Evolutionary conservation across 1,140 invertebrate genomes (phyloP), one percentile per base, ranked within the genome.

Genomic region (Drepana arcuata): DNA sequence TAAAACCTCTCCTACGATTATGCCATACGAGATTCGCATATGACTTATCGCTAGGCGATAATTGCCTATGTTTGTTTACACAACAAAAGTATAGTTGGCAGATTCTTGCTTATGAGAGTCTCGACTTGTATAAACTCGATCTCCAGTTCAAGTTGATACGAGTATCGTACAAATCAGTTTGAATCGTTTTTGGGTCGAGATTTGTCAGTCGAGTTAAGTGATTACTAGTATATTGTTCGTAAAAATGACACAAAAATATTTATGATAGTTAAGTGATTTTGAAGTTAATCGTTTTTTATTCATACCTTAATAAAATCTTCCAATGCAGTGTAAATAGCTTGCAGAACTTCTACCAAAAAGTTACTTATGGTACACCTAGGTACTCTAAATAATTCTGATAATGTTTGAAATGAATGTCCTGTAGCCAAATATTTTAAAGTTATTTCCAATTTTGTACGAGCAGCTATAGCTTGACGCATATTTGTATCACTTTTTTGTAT

Each of bases 321-420:
- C 13, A 30, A 30, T 13, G 28, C 13, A 30, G 28, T 13, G 28
- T 14, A 30, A 30, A 30, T 30, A 30, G 13, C 28, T 30, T 30
- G 9, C 13, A 30, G 28, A 13, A 30, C 28, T 30, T 30, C 28
- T 29, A 21, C 18, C 18, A 21, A 21, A 21, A 21, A 21, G 18
- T 21, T 5, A 21, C 18, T 21, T 21, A 37, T 37, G 14, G 35
- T 37, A 37, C 24, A 37, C 25, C 16, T 37, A 28, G 35, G 12
- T 6, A 37, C 35, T 29, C 35, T 6, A 25, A 28, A 25, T 28
- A 37, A 16, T 37, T 14, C 15, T 16, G 26, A 26, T 29, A 37
- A 29, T 21, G 35, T 37, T 11, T 29, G 15, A 6, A 37, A 37
- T 14, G 35, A 37, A 37, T 37, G 16, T 37, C 27, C 35, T n/a